Conservation (phyloP, 1,140 invertebrate genomes). For the Thaumatotibia leucotreta region DNA sequence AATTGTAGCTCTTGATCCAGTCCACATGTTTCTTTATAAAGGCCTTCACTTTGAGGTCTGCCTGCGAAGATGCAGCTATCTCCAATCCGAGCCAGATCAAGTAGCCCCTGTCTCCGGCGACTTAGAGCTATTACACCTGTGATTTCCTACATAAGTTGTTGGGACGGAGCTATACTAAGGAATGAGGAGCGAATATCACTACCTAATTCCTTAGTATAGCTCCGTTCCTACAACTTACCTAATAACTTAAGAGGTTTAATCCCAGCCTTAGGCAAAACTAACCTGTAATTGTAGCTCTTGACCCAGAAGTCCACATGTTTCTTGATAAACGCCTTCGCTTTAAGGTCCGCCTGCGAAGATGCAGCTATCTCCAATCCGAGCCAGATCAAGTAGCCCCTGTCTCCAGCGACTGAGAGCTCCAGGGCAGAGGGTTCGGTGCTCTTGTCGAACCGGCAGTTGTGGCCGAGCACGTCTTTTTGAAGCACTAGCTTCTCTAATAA, state of each 20-base stretch:
- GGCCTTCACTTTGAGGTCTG: slow-evolving; percentile 80
- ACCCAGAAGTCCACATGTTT: slow-evolving; percentile 88
- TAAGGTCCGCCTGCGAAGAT: slow-evolving; percentile 79
- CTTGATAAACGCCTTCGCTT: slow-evolving; percentile 81
- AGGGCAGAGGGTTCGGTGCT: slow-evolving; percentile 80
- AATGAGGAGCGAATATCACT: too few species aligned
- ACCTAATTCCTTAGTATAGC: too few species aligned
- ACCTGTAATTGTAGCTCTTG: slow-evolving; percentile 84
- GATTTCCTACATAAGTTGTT: too few species aligned
- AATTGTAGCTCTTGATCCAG: slow-evolving; percentile 86
- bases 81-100: slow-evolving; percentile 90
- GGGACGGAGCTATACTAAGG: too few species aligned
- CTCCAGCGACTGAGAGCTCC: slow-evolving; percentile 81
- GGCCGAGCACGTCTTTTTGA: slow-evolving; percentile 72
- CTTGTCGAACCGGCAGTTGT: slow-evolving; percentile 55
- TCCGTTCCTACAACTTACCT: too few species aligned
- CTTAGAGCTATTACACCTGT: too few species aligned
- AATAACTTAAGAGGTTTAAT: too few species aligned
- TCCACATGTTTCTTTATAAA: slow-evolving; percentile 86
- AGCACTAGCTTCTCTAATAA: slow-evolving; percentile 88
- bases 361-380: slow-evolving; percentile 88
- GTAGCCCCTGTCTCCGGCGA: slow-evolving; percentile 86
- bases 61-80: slow-evolving; percentile 81
- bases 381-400: slow-evolving; percentile 89
- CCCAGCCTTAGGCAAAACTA: slow-evolving; percentile 17